A percentile compares a stretch with the other conserved stretches of the same genome.
These are phyloP conservation scores for Pandion haliaetus DNA, from an alignment of 2,113 vertebrate genomes.

Conservation along the genomic window DNA sequence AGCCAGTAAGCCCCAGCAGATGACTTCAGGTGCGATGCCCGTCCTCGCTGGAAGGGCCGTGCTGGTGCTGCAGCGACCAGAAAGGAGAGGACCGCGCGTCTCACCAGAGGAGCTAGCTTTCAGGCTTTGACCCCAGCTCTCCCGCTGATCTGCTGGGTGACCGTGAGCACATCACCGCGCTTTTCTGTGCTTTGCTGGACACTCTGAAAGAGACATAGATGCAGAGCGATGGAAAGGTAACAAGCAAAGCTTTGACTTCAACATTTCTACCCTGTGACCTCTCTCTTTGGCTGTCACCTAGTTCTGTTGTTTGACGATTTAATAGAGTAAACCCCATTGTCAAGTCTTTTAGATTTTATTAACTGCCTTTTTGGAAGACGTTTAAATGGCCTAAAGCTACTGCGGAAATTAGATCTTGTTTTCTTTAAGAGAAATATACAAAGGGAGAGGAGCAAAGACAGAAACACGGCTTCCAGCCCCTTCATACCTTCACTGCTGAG, in stretches of 20 bases:
- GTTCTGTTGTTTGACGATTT: background rate
- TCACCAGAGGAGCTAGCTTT: background rate
- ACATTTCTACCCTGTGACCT: background rate
- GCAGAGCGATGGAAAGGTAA: background rate
- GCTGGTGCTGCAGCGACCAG: background rate
- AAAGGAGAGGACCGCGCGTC: rapidly evolving
- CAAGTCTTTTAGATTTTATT: background rate
- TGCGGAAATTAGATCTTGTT: background rate
- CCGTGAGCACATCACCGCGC: rapidly evolving
- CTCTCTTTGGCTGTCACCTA: background rate
- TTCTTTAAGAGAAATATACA: background rate
- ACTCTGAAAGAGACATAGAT: background rate
- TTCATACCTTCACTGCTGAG: background rate
- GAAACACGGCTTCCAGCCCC: background rate
- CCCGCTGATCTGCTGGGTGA: background rate
- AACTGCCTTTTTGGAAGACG: background rate
- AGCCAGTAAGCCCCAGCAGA: background rate
- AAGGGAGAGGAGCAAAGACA: background rate
- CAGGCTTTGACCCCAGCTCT: background rate
- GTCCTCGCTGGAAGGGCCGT: background rate
- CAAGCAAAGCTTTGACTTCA: background rate
- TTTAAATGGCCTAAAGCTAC: background rate
- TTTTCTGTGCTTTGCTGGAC: background rate
- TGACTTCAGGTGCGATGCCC: background rate
- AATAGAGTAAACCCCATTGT: background rate